Base-by-base conservation (phyloP, 2,888 invertebrate species). In the Drosophila diplacantha region DNA sequence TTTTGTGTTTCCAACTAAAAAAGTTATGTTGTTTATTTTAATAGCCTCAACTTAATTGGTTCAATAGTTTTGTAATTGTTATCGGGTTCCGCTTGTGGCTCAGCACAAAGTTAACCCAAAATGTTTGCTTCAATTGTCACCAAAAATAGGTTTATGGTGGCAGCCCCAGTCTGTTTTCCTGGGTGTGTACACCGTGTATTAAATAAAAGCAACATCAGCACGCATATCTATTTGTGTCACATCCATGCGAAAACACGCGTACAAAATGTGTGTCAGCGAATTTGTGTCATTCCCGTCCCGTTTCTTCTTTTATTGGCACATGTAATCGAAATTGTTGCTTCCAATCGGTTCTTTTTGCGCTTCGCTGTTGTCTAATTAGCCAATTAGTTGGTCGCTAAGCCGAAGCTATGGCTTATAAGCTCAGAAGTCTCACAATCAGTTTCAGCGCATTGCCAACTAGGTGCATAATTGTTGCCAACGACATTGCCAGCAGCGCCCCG, bases 61-160 rank as follows among this genome's bases (percentile, higher is more conserved):
- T 82, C 63, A 76, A 81, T 74, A 67, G 77, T 76, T 82, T 80
- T 82, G 74, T 74, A 77, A 79, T 77, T 77, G 68, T 55, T 53
- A 72, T 65, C 53, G 54, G 43, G 52, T 66, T 71, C 59, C 50
- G 61, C 50, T 61, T 69, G 31, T 43, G 56, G 34, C 20, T 37
- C 43, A 39, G 43, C 32, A 47, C 47, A 57, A 53, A 52, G 24
- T 5, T 18, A 29, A 44, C 14, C 29, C 51, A 20, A 39, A 24
- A 55, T 55, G 70, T 71, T 60, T 72, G 69, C 53, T 81, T 70
- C 54, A 73, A 65, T 81, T 74, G 73, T 68, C 72, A 69, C 78
- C 72, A 58, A 80, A 77, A 77, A 77, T 68, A 80, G 81, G 55
- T 69, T 63, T 60, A 70, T 71, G 50, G 51, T 57, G 41, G 56